Evolutionary conservation across 2,113 vertebrate genomes (phyloP), one percentile per base, ranked within the genome.

Genomic region (Brachyistius frenatus): DNA sequence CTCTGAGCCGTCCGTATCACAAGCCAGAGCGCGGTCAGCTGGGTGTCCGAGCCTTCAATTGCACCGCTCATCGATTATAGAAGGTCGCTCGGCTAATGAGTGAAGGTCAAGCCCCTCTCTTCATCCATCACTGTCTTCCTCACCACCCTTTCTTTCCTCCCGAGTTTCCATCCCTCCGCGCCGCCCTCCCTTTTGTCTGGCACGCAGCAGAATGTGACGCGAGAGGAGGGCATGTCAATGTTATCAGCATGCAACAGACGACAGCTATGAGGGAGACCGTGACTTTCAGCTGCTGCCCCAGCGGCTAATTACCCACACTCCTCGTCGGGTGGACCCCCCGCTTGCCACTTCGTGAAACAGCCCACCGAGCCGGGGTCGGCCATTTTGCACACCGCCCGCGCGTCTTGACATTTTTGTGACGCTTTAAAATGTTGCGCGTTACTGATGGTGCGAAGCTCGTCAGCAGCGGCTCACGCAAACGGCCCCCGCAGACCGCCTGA

Each of bases 171-270:
- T 66, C 66, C 60, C 46, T 67, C 67, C 37, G 64, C 31, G 56
- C 66, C 52, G 23, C 33, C 66, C 71, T 66, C 60, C 44, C 56
- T 64, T 23, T 86, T 74, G 83, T 79, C 74, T 84, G 50, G 64
- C 72, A 7, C 52, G 63, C 69, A 60, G 81, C 66, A 52, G 77
- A 63, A 79, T 46, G 60, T 32, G 55, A 69, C 31, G 46, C 39
- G 10, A 84, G 84, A 85, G 69, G 68, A 81, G 86, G 78, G 85
- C 86, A 58, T 35, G 73, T 90, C 89, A 86, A 84, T 92, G 91
- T 90, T 93, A 93, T 93, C 90, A 84, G 86, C 85, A 60, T 54
- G 84, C 81, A 68, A 80, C 92, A 92, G 92, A 88, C 83, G 81
- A 79, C 87, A 65, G 90, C 87, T 88, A 73, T 64, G 80, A 90